These are phyloP conservation scores for Empis stercorea DNA, from an alignment of 2,888 invertebrate genomes.

Conservation along the genomic window DNA sequence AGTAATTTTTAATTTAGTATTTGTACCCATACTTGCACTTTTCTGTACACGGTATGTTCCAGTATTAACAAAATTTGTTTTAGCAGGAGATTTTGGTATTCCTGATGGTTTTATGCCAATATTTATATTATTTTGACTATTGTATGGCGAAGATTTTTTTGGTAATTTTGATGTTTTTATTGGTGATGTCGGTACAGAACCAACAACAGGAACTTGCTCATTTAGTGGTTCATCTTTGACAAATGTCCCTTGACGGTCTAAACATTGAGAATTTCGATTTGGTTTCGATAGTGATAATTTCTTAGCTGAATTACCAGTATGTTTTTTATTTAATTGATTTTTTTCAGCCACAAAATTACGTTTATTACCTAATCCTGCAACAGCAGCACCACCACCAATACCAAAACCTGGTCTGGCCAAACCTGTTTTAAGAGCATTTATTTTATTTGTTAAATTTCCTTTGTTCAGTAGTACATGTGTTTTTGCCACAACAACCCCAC, in stretches of 20 bases:
- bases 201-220: slow-evolving; percentile 30
- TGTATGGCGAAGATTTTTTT: slow-evolving; percentile 20
- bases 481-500: slow-evolving; percentile 10
- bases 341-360: slow-evolving; percentile 14
- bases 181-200: slow-evolving; percentile 17
- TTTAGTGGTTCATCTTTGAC: slow-evolving; percentile 64
- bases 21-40: slow-evolving; percentile 9
- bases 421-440: slow-evolving; percentile 5
- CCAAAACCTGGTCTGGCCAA: slow-evolving; percentile 4
- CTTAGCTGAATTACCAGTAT: slow-evolving; percentile 2
- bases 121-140: neutral
- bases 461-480: slow-evolving; percentile 13
- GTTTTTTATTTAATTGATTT: slow-evolving; percentile 12
- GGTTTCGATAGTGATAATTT: slow-evolving; percentile 9
- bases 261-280: slow-evolving; percentile 19
- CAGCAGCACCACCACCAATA: neutral
- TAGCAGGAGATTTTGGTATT: slow-evolving; percentile 12
- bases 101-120: slow-evolving; percentile 1
- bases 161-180: slow-evolving; percentile 29
- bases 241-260: slow-evolving; percentile 82
- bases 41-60: slow-evolving; percentile 30
- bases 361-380: slow-evolving; percentile 14
- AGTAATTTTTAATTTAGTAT: slow-evolving; percentile 29
- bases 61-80: slow-evolving; percentile 7
- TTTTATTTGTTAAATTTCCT: slow-evolving; percentile 10